Conservation (phyloP, 92 coral and sea anemone species). For the Pocillopora grandis region DNA sequence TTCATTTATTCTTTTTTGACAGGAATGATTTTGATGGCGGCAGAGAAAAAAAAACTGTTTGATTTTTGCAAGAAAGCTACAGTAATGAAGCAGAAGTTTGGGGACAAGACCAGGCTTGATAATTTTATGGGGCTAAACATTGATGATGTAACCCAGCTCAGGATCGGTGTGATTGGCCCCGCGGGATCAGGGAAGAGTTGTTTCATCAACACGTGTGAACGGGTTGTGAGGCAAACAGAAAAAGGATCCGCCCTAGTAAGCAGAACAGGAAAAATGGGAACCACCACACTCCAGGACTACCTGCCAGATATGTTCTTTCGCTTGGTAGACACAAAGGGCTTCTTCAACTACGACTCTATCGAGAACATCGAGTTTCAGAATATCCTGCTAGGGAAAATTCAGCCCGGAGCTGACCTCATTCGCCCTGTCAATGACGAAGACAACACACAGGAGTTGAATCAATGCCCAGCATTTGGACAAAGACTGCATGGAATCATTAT, state of each 20-base stretch:
- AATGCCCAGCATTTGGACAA: slow-evolving; percentile 24
- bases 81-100: no score
- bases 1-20: neutral
- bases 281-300: slow-evolving; percentile 54
- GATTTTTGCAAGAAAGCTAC: no score
- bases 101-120: slow-evolving; percentile 42
- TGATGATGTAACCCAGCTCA: slow-evolving; percentile 48
- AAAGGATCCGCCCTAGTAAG: slow-evolving; percentile 46
- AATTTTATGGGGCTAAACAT: slow-evolving; percentile 49
- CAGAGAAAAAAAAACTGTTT: no score
- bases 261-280: slow-evolving; percentile 49
- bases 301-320: slow-evolving; percentile 54
- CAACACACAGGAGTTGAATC: neutral
- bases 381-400: slow-evolving; percentile 43
- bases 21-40: no score
- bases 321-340: slow-evolving; percentile 68
- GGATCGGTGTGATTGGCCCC: slow-evolving; percentile 70
- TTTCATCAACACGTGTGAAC: slow-evolving; percentile 63
- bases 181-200: slow-evolving; percentile 24
- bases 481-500: slow-evolving; percentile 59
- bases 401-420: slow-evolving; percentile 43
- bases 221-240: slow-evolving; percentile 42
- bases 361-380: slow-evolving; percentile 53
- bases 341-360: slow-evolving; percentile 40
- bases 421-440: neutral